phyloP scores from a whole-genome alignment of 2,888 invertebrate species.

The Synanthedon myopaeformis region DNA sequence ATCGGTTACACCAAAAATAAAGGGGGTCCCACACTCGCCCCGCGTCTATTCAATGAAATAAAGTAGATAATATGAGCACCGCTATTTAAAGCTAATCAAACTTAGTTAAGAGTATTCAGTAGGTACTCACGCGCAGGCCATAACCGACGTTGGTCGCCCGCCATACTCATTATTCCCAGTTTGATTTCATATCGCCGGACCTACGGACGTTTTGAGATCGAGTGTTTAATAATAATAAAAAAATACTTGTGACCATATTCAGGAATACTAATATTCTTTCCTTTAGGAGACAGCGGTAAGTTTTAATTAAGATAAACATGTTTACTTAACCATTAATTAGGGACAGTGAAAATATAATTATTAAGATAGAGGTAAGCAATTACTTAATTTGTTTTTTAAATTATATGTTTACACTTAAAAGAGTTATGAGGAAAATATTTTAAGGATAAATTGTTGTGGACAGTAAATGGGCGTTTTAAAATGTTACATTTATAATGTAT shows the following conservation, averaged over 20 bases:
- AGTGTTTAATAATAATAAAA: constrained; percentile 19
- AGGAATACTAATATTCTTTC: not conserved
- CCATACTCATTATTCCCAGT: constrained; percentile 41
- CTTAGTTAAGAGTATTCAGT: constrained; percentile 71
- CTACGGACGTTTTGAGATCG: constrained; percentile 29
- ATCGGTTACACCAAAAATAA: constrained; percentile 11
- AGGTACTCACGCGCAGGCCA: constrained; percentile 45
- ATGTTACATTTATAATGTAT: too few species aligned
- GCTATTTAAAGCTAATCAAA: constrained; percentile 77
- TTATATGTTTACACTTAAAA: too few species aligned
- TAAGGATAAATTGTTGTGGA: too few species aligned
- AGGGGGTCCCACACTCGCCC: constrained; percentile 41
- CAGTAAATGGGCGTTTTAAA: too few species aligned
- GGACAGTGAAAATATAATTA: too few species aligned
- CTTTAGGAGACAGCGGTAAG: too few species aligned
- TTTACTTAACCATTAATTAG: too few species aligned
- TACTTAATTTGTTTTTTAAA: too few species aligned
- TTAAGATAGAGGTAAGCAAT: too few species aligned
- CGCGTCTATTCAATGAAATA: constrained; percentile 65
- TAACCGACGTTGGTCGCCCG: constrained; percentile 25
- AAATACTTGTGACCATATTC: not conserved
- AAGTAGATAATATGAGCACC: constrained; percentile 68
- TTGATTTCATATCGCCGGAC: constrained; percentile 39
- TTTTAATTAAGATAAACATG: too few species aligned
- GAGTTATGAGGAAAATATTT: too few species aligned